Base-by-base conservation (phyloP, 2,113 vertebrate genomes). In the Emydura subglobosa region DNA sequence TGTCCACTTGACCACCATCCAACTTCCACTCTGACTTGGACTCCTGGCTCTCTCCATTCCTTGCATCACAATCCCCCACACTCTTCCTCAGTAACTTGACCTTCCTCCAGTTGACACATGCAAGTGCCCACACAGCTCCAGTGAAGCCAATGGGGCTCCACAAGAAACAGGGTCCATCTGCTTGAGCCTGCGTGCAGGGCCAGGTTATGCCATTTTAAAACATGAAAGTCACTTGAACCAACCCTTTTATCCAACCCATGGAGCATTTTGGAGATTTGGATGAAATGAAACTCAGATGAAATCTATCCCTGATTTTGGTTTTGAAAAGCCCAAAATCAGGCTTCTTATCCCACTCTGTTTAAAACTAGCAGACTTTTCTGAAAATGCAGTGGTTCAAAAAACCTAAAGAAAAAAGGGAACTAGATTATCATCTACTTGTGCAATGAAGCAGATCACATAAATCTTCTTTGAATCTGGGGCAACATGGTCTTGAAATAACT, bases 381-480 rank as follows among this genome's bases (percentile, higher is more conserved):
- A 92, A 97, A 96, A 93, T 74, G 78, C 81, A 94, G 19, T 39
- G 31, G 34, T 90, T 92, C 92, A 89, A 79, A 49, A 85, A 13
- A 50, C 84, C 19, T 89, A 51, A 93, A 72, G 74, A 54, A 91
- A 79, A 78, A 42, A 82, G 81, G 92, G 94, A 85, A 68, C 59
- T 1, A 93, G 90, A 91, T 49, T 91, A 76, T 51, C 85, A 94
- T 74, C 87, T 90, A 51, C 80, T 76, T 87, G 65, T 29, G 47
- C 81, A 90, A 83, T 54, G 47, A 79, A 34, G 42, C 55, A 59
- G 57, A 47, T 89, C 95, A 81, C 84, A 95, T 83, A 97, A 93
- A 83, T 91, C 85, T 34, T 86, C 87, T 55, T 94, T 89, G 94
- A 96, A 93, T 92, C 39, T 79, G 79, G 93, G 90, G 39, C 86